phyloP scores from a whole-genome alignment of 2,113 vertebrate genomes.

The Tachysurus vachellii region DNA sequence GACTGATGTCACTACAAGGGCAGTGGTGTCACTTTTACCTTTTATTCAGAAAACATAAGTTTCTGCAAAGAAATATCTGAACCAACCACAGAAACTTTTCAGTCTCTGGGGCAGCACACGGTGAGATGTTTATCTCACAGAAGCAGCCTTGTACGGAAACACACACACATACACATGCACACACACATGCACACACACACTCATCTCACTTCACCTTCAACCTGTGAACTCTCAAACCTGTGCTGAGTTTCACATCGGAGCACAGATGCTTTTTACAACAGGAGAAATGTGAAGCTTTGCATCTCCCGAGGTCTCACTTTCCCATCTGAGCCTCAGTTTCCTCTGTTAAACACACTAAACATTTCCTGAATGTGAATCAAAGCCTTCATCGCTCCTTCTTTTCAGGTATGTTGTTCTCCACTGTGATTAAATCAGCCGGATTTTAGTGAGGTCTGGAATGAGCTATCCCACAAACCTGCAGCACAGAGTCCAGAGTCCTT shows the following conservation, averaged over 20 bases:
- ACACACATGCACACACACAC: background rate
- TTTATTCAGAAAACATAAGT: background rate
- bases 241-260: background rate
- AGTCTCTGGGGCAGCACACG: background rate
- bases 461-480: background rate
- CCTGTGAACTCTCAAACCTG: conserved; percentile 34
- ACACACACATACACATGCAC: background rate
- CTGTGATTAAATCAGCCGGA: conserved; percentile 1
- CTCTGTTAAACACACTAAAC: conserved; percentile 32
- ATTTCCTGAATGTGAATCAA: conserved; percentile 35
- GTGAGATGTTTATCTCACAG: conserved; percentile 25
- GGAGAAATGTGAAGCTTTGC: conserved; percentile 12
- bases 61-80: background rate
- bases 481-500: background rate
- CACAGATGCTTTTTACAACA: conserved; percentile 30
- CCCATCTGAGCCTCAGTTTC: conserved; percentile 11
- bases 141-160: conserved; percentile 9
- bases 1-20: background rate
- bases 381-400: background rate
- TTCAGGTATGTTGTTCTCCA: conserved; percentile 17
- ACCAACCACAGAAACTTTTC: conserved; percentile 4
- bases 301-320: conserved; percentile 20
- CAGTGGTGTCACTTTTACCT: background rate
- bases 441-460: background rate
- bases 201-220: conserved; percentile 25